Percentiles rank a stretch among this genome's conserved stretches.
Conservation (phyloP, 1,140 invertebrate species). For the Pararge aegeria region DNA sequence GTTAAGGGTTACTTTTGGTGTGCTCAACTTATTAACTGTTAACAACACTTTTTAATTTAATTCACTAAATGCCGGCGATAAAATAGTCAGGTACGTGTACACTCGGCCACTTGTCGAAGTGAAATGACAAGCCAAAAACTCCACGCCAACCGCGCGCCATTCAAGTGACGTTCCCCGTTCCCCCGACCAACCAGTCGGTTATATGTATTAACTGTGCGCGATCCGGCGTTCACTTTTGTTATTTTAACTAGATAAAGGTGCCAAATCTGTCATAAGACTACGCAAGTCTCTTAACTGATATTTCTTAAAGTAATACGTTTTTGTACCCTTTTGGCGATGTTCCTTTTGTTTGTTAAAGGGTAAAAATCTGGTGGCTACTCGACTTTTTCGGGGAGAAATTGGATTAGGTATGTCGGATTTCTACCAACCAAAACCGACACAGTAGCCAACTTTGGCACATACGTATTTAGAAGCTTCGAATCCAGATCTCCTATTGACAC, state of each 20-base stretch:
- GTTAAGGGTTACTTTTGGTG: conserved; percentile 22
- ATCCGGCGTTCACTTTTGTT: conserved; percentile 43
- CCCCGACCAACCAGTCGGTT: conserved; percentile 44
- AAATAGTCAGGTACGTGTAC: conserved; percentile 29
- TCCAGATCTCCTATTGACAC: too few species aligned
- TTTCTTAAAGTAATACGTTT: too few species aligned
- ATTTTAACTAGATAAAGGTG: conserved; percentile 10
- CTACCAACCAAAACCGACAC: too few species aligned
- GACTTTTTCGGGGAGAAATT: too few species aligned
- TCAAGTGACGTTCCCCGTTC: conserved; percentile 49
- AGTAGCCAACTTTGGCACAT: too few species aligned
- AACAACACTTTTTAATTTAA: conserved; percentile 13
- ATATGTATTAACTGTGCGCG: conserved; percentile 52
- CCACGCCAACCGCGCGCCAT: conserved; percentile 34
- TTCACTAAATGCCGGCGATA: conserved; percentile 29
- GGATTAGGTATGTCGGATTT: too few species aligned
- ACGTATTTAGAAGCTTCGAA: too few species aligned
- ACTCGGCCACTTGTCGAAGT: conserved; percentile 37
- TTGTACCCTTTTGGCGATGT: too few species aligned
- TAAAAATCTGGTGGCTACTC: too few species aligned
- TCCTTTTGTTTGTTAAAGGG: too few species aligned
- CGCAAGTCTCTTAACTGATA: too few species aligned
- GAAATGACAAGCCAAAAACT: conserved; percentile 48
- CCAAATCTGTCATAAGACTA: too few species aligned
- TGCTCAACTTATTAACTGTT: conserved; percentile 18